Evolutionary conservation across 2,113 vertebrate genomes (phyloP).

Genomic region (Perognathus longimembris): DNA sequence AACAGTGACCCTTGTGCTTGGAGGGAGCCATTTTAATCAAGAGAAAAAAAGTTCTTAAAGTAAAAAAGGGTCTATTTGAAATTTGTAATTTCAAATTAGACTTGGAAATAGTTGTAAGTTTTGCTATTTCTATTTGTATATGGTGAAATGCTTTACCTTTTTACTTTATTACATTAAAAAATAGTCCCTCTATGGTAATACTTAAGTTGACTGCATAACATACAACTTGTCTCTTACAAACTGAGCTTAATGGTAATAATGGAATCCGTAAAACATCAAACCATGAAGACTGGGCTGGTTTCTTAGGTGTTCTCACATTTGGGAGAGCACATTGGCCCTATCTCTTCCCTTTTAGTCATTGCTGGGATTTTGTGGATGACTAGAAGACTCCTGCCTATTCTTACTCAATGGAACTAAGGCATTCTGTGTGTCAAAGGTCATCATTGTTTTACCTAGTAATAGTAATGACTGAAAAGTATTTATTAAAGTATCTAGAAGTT

Average conservation of each 20-base stretch:
- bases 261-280: neutral
- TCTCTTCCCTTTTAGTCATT: neutral
- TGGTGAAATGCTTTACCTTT: neutral
- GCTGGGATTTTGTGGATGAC: neutral
- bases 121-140: neutral
- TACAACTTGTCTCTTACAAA: too few species aligned
- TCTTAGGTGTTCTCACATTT: neutral
- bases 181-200: too few species aligned
- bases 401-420: neutral
- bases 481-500: neutral
- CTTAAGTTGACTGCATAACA: too few species aligned
- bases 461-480: neutral
- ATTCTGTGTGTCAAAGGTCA: neutral
- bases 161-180: neutral
- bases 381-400: neutral
- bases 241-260: too few species aligned
- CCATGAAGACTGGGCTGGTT: neutral
- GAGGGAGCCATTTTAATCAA: constrained; percentile 38
- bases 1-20: neutral
- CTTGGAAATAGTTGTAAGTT: neutral
- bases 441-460: neutral
- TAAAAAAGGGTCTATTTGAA: neutral
- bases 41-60: neutral
- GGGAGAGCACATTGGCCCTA: neutral
- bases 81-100: constrained; percentile 9